phyloP scores from a whole-genome alignment of 2,888 invertebrate species.

The Amaurobius ferox region DNA sequence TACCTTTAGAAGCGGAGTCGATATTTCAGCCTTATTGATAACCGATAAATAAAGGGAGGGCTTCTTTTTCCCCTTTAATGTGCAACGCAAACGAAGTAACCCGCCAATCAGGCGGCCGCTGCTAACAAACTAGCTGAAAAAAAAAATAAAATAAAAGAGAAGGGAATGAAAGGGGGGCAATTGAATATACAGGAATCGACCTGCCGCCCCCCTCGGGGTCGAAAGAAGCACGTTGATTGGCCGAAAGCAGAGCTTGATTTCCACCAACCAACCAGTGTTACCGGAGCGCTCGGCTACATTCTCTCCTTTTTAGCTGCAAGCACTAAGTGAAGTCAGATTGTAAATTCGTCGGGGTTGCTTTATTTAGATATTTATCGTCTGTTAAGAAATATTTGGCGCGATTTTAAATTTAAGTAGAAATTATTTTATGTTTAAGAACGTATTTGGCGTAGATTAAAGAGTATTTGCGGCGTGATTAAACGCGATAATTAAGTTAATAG shows the following conservation, averaged over 20 bases:
- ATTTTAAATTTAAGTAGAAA: no score
- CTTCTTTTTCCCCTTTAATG: constrained; percentile 36
- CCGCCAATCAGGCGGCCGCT: constrained; percentile 63
- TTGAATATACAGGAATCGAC: constrained; percentile 28
- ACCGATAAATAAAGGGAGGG: constrained; percentile 45
- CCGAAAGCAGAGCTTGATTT: constrained; percentile 67
- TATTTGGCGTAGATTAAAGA: no score
- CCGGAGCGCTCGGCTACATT: constrained; percentile 50
- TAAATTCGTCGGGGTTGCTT: constrained; percentile 54
- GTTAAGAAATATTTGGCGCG: constrained; percentile 17
- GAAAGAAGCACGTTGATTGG: constrained; percentile 70
- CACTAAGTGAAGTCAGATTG: constrained; percentile 68
- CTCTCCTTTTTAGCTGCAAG: constrained; percentile 55
- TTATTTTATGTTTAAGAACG: no score
- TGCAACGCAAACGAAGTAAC: constrained; percentile 62
- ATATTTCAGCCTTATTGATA: constrained; percentile 52
- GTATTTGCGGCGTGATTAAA: no score
- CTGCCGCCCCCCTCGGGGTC: constrained; percentile 38
- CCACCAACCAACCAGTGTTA: constrained; percentile 68
- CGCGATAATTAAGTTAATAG: no score
- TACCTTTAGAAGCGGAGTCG: constrained; percentile 34
- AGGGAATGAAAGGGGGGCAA: constrained; percentile 29
- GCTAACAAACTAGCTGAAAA: constrained; percentile 57
- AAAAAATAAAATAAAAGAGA: constrained; percentile 63
- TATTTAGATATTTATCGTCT: constrained; percentile 62